Conservation (phyloP, 1,140 invertebrate genomes). For the Panagrolaimus sp. region DNA sequence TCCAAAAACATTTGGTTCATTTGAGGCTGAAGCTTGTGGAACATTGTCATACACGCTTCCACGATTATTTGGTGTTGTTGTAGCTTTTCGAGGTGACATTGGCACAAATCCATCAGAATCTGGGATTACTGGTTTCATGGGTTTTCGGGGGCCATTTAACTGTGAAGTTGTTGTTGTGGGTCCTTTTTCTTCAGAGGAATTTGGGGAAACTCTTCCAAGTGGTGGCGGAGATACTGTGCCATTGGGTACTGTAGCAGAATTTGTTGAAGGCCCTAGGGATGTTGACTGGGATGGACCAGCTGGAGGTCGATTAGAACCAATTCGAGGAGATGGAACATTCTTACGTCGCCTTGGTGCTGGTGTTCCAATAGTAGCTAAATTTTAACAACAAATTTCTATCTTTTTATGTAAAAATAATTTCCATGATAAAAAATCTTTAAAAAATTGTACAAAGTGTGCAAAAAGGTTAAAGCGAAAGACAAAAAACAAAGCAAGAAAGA, state of each 20-base stretch:
- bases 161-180: not conserved
- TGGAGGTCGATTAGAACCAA: not conserved
- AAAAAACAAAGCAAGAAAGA: not conserved
- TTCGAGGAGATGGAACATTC: not conserved
- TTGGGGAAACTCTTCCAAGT: not conserved
- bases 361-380: not conserved
- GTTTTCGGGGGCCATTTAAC: not conserved
- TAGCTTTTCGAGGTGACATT: constrained; percentile 6
- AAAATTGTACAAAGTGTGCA: too few relatives aligned
- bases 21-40: not conserved
- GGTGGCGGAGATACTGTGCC: not conserved
- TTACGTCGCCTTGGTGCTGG: not conserved
- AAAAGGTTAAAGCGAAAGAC: not conserved
- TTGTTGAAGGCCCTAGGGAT: not conserved
- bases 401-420: not conserved
- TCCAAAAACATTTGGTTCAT: constrained; percentile 14
- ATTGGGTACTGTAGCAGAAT: not conserved
- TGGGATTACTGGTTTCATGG: not conserved
- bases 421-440: too few relatives aligned
- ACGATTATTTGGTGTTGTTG: not conserved
- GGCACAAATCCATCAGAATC: constrained; percentile 13
- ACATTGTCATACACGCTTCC: constrained; percentile 7
- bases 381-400: not conserved
- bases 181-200: not conserved
- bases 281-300: not conserved